phyloP scores from a whole-genome alignment of 2,888 invertebrate genomes.

The Hartigia nigra region DNA sequence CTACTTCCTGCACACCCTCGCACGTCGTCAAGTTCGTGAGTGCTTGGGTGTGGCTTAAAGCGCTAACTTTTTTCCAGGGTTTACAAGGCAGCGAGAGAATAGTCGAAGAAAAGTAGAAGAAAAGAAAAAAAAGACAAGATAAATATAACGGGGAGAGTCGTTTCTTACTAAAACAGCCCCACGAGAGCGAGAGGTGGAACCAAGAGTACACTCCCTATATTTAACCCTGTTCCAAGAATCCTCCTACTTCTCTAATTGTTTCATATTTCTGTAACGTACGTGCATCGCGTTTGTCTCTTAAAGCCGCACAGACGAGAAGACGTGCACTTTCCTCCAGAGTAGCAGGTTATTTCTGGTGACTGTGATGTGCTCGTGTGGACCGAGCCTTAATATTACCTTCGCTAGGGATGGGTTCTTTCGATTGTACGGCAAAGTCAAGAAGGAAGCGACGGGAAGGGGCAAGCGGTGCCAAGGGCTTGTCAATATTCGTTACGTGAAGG shows the following conservation, averaged over 20 bases:
- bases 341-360: background rate
- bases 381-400: background rate
- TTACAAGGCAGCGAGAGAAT: background rate
- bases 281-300: background rate
- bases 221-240: background rate
- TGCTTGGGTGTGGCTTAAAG: background rate
- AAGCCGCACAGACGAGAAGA: background rate
- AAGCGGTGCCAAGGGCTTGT: background rate
- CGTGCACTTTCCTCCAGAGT: background rate
- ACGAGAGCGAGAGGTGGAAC: background rate
- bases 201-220: background rate
- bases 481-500: background rate
- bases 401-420: background rate
- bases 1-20: background rate
- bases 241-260: slow-evolving; percentile 1
- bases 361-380: background rate
- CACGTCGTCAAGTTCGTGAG: background rate
- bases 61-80: background rate
- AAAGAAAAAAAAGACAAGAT: background rate
- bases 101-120: background rate
- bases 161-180: background rate
- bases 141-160: background rate
- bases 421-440: background rate
- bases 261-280: slow-evolving; percentile 6
- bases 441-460: background rate